phyloP scores from a whole-genome alignment of 2,797 vertebrate genomes.

The Oryzias sinensis region DNA sequence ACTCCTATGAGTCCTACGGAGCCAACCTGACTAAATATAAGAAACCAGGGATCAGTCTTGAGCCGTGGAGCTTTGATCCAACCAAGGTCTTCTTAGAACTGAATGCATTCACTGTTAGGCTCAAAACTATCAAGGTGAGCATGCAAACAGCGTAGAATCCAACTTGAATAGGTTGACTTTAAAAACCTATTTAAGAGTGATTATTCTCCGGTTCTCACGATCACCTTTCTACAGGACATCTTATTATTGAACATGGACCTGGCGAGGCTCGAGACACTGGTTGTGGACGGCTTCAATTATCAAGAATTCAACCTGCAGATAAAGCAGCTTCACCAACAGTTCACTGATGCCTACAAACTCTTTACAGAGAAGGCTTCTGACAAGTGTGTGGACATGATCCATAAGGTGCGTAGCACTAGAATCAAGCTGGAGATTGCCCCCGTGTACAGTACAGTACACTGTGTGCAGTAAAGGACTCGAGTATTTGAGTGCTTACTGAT shows the following conservation, averaged over 20 bases:
- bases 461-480: background rate
- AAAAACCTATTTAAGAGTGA: background rate
- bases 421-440: background rate
- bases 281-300: constrained; percentile 86
- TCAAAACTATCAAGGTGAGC: constrained; percentile 79
- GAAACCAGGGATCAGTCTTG: constrained; percentile 70
- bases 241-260: constrained; percentile 83
- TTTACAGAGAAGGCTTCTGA: constrained; percentile 80
- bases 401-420: constrained; percentile 63
- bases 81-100: constrained; percentile 81
- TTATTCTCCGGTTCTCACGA: background rate
- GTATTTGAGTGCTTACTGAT: no score
- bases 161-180: background rate
- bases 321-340: constrained; percentile 79
- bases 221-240: constrained; percentile 70
- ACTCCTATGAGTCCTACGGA: constrained; percentile 75
- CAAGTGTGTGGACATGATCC: constrained; percentile 80
- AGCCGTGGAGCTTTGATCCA: constrained; percentile 81
- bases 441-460: no score
- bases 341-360: constrained; percentile 77
- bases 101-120: constrained; percentile 80
- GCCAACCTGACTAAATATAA: constrained; percentile 78
- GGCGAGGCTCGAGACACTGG: constrained; percentile 87
- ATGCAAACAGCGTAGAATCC: background rate
- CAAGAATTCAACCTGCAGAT: constrained; percentile 83